Conservation (phyloP, 2,113 vertebrate genomes). For the Plecturocebus donacophilus region DNA sequence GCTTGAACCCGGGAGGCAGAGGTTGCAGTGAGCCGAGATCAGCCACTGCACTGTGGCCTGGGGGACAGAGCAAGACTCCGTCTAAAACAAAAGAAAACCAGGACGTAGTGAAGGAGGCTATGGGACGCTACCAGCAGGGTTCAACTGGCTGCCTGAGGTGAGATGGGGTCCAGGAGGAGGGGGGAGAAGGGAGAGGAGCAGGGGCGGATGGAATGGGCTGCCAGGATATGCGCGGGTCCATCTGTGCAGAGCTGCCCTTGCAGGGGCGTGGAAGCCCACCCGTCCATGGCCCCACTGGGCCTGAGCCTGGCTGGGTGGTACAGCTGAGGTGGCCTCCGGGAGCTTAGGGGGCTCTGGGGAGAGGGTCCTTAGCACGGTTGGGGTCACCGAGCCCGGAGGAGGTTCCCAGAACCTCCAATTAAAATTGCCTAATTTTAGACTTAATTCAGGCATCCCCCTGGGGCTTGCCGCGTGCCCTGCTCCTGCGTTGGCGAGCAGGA, state of each 20-base stretch:
- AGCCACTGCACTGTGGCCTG: too few species aligned
- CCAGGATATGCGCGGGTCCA: accelerated
- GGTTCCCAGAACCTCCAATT: conserved; percentile 55
- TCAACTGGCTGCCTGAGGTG: accelerated
- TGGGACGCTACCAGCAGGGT: accelerated
- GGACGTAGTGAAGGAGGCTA: accelerated
- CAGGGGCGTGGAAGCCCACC: not conserved
- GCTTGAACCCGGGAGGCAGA: too few species aligned
- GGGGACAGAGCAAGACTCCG: too few species aligned
- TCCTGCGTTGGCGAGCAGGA: not conserved
- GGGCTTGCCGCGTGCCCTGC: not conserved
- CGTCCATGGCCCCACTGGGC: too few species aligned
- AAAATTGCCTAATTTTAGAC: conserved; percentile 79
- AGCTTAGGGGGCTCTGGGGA: not conserved
- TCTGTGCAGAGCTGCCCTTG: not conserved
- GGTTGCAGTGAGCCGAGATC: too few species aligned
- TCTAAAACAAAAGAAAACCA: not conserved
- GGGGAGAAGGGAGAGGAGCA: accelerated
- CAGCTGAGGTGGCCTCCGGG: too few species aligned
- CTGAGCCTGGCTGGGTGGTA: too few species aligned
- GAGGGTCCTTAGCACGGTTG: too few species aligned
- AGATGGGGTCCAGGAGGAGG: not conserved
- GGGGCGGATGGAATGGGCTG: accelerated
- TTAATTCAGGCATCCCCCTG: conserved; percentile 45
- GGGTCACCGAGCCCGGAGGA: not conserved